Base-by-base conservation (phyloP, 1,140 invertebrate genomes). In the Theocolax elegans region DNA sequence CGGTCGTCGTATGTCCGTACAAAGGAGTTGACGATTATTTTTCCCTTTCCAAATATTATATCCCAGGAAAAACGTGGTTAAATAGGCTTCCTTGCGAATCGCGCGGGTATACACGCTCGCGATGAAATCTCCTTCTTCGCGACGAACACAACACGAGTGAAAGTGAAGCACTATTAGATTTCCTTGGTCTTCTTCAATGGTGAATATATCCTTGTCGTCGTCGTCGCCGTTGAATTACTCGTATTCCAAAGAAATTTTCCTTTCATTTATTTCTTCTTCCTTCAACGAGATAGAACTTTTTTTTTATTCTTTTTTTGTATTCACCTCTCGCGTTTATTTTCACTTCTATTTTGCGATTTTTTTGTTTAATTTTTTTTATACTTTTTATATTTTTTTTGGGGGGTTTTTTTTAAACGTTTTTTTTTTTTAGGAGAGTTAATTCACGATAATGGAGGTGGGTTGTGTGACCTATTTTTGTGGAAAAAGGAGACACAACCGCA, bases 341-440 rank as follows among this genome's bases (percentile, higher is more conserved):
- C 76, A 73, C 81, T 82, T 82, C 80, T 75, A 78, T 83, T 84
- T 84, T 84, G 70, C 83, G 80, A 83, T 83, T 84, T 84, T 84
- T 84, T 84, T 84, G 79, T 75, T 80, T 81, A 62, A 65, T 72
- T 77, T 81, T 83, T 82, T 83, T 73, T 44, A 59, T 60, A 64
- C 58, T 86, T 86, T 85, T 85, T 78, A 75, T 76, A 79, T 80
- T 85, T 86, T 76, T 81, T 91, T 91, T 91, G 88, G 84, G n/a
- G n/a, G n/a, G n/a, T n/a, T n/a, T 80, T 81, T 87, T 90, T 91
- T 90, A 89, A 82, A 82, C 80, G 66, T 74, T 80, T 87, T 87
- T 84, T 88, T 87, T 91, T 92, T 92, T 90, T 91, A 89, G 88
- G 86, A 89, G 88, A 89, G 89, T 92, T 92, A 91, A 89, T 89